Base-by-base conservation (phyloP, 1,140 invertebrate species). In the Seison nebaliae region DNA sequence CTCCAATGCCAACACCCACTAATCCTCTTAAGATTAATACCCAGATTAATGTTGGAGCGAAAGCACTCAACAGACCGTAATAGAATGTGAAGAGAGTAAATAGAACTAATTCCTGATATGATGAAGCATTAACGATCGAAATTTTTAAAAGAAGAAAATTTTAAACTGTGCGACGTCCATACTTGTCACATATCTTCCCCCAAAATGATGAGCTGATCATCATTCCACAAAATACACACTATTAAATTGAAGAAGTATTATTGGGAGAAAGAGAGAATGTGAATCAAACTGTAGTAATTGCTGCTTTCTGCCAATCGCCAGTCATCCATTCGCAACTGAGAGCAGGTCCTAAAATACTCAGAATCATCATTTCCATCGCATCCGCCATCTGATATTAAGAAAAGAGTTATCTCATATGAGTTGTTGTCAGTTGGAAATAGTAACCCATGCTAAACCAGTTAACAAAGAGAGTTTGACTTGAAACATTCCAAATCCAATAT, bases 301-400 rank as follows among this genome's bases (percentile, higher is more conserved):
- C 52, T 22, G 72, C 72, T 57, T 74, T 67, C 47, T 71, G 65
- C 54, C 69, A 78, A 59, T 73, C 69, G 44, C 71, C 68, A 44
- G 91, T 74, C 49, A 74, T 70, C 81, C 81, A 91, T 56, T 78
- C 73, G 59, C 81, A 91, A 52, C 80, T 76, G 14, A 91, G 57
- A 1, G 80, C 76, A 30, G 81, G 80, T 30, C 76, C 78, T 11
- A 91, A 55, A 45, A 91, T 84, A 46, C 76, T 78, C 5, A 93
- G 60, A 50, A 91, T 83, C 52, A 83, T 88, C 74, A 91, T 88
- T 64, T 91, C 83, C 81, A 91, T 88, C 26, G 78, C 81, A 57
- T 93, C 83, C 19, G 81, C 76, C 80, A 86, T 88, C 80, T 81
- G 77, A 51, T 76, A 79, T 4, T n/a, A 36, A 28, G 14, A 24